Conservation (phyloP, 2,888 invertebrate species). For the Eilema caniola region DNA sequence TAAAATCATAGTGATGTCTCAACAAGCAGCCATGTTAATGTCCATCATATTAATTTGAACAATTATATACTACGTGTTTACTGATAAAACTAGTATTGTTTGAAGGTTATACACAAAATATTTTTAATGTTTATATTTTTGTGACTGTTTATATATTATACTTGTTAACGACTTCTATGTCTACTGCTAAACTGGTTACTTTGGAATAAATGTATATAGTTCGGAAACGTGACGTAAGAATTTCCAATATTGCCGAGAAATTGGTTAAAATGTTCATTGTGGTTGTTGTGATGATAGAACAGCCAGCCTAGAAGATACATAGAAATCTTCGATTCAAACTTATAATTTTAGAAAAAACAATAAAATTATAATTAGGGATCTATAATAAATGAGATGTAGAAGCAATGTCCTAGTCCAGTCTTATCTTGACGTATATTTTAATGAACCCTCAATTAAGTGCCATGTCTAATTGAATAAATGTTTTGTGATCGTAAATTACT, state of each 20-base stretch:
- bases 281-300: too few species aligned
- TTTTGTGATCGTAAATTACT: background rate
- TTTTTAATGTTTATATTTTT: background rate
- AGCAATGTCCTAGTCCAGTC: background rate
- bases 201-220: too few species aligned
- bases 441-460: background rate
- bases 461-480: background rate
- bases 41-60: background rate
- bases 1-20: background rate
- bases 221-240: too few species aligned
- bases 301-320: background rate
- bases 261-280: too few species aligned
- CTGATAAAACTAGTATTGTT: background rate
- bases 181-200: background rate
- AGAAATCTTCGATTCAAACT: background rate
- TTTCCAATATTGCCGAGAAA: too few species aligned
- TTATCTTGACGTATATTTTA: background rate
- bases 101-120: slow-evolving; percentile 4
- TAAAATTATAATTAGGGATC: background rate
- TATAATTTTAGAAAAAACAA: background rate
- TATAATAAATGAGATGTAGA: background rate
- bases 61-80: background rate
- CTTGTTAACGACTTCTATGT: background rate
- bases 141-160: background rate
- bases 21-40: slow-evolving; percentile 1